These are phyloP conservation scores for Phycodurus eques DNA, from an alignment of 2,113 vertebrate species.

Conservation along the genomic window DNA sequence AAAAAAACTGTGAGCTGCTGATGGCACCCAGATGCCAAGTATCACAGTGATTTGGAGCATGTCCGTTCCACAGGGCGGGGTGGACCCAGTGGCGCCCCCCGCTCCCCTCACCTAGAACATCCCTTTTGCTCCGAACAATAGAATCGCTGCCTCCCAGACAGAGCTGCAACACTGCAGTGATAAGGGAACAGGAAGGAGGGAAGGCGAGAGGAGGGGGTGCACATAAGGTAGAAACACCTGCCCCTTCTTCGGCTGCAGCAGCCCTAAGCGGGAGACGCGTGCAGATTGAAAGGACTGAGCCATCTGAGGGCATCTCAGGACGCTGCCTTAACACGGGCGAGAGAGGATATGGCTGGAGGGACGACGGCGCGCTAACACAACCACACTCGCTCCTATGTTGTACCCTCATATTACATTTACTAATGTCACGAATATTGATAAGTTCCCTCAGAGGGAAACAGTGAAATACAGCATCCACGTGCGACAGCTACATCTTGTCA, in stretches of 20 bases:
- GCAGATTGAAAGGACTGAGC: slow-evolving; percentile 16
- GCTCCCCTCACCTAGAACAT: slow-evolving; percentile 15
- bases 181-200: slow-evolving; percentile 55
- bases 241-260: slow-evolving; percentile 44
- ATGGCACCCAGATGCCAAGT: slow-evolving; percentile 56
- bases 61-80: slow-evolving; percentile 38
- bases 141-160: slow-evolving; percentile 65
- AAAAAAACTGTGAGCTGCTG: slow-evolving; percentile 37
- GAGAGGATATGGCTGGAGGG: slow-evolving; percentile 22
- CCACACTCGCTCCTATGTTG: slow-evolving; percentile 11
- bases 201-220: slow-evolving; percentile 11
- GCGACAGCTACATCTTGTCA: neutral
- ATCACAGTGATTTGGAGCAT: slow-evolving; percentile 54
- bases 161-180: slow-evolving; percentile 66
- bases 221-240: slow-evolving; percentile 63
- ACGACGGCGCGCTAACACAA: slow-evolving; percentile 26
- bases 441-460: neutral
- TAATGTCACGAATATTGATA: neutral
- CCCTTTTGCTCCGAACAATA: slow-evolving; percentile 50
- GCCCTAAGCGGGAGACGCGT: slow-evolving; percentile 22
- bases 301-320: slow-evolving; percentile 56
- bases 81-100: slow-evolving; percentile 39
- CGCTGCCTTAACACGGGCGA: slow-evolving; percentile 26
- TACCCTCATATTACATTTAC: slow-evolving; percentile 18
- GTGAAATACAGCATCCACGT: neutral